Evolutionary conservation across 2,888 invertebrate genomes (phyloP).

Genomic region (Oxytorus armatus): DNA sequence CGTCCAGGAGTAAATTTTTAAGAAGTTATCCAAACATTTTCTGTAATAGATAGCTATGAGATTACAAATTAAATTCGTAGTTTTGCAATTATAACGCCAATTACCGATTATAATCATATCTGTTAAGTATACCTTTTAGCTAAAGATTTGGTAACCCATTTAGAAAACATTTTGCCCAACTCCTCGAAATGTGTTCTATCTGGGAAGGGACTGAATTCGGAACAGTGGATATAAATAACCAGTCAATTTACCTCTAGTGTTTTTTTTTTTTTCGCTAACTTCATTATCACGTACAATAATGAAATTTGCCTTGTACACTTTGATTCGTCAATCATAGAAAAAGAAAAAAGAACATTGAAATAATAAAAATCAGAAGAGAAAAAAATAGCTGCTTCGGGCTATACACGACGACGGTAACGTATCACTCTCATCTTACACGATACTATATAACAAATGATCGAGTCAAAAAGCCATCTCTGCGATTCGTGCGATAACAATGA

Average conservation of each 20-base stretch:
- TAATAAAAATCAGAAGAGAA: constrained; percentile 76
- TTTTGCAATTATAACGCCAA: too few relatives aligned
- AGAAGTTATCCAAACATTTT: too few relatives aligned
- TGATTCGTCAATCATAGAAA: constrained; percentile 73
- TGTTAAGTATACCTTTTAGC: too few relatives aligned
- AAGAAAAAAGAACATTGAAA: constrained; percentile 10
- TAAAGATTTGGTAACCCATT: too few relatives aligned
- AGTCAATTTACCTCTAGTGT: not conserved
- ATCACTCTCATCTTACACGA: constrained; percentile 81
- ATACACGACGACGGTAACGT: constrained; percentile 80
- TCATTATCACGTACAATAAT: constrained; percentile 65
- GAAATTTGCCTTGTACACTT: constrained; percentile 71
- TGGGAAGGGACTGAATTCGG: not conserved
- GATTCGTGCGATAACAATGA: constrained; percentile 81
- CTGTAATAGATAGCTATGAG: too few relatives aligned
- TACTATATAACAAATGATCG: constrained; percentile 82
- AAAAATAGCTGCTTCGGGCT: constrained; percentile 78
- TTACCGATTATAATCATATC: too few relatives aligned
- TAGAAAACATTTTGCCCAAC: too few relatives aligned
- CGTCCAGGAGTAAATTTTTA: too few relatives aligned
- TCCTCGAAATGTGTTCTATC: too few relatives aligned
- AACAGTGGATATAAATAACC: not conserved
- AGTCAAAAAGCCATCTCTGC: constrained; percentile 83
- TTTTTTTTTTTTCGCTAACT: constrained; percentile 36
- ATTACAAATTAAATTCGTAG: too few relatives aligned